Percentiles rank a stretch among this genome's conserved stretches.
phyloP scores from a whole-genome alignment of 2,113 vertebrate genomes.

The Colius striatus region DNA sequence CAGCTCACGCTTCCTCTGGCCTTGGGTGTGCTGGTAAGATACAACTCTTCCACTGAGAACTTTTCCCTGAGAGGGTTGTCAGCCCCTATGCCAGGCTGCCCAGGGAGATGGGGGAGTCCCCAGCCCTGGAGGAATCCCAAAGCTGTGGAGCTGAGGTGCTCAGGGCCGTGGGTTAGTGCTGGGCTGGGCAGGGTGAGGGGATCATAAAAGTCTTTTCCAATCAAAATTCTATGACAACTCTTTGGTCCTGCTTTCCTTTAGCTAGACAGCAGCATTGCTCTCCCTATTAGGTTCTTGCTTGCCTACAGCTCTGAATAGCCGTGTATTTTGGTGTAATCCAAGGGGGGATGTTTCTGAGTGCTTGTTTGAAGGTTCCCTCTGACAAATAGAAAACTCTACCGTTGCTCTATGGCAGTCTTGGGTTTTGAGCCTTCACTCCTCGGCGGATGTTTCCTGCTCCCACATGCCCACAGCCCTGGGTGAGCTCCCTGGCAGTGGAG shows the following conservation, averaged over 20 bases:
- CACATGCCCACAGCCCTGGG: accelerated
- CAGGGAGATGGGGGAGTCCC: too few relatives aligned
- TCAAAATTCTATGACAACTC: too few relatives aligned
- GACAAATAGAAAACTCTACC: not conserved
- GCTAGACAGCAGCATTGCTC: not conserved
- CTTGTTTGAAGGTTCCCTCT: not conserved
- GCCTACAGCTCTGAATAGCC: not conserved
- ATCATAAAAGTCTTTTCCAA: too few relatives aligned
- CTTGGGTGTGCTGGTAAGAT: accelerated
- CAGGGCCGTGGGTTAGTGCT: too few relatives aligned
- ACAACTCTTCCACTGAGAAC: not conserved
- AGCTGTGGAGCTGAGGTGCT: too few relatives aligned
- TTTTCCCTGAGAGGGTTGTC: too few relatives aligned
- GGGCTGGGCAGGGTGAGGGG: too few relatives aligned
- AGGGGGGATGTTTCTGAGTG: not conserved
- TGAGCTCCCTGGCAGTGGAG: not conserved
- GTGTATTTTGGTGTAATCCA: accelerated
- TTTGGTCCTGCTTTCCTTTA: not conserved
- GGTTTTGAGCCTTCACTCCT: not conserved
- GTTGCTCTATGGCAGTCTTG: too few relatives aligned
- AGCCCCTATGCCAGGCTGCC: too few relatives aligned
- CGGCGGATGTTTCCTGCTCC: accelerated
- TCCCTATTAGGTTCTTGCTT: not conserved
- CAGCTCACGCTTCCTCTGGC: not conserved
- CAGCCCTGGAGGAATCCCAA: too few relatives aligned